Evolutionary conservation across 2,797 vertebrate species (phyloP).

Genomic region (Spea hammondii): DNA sequence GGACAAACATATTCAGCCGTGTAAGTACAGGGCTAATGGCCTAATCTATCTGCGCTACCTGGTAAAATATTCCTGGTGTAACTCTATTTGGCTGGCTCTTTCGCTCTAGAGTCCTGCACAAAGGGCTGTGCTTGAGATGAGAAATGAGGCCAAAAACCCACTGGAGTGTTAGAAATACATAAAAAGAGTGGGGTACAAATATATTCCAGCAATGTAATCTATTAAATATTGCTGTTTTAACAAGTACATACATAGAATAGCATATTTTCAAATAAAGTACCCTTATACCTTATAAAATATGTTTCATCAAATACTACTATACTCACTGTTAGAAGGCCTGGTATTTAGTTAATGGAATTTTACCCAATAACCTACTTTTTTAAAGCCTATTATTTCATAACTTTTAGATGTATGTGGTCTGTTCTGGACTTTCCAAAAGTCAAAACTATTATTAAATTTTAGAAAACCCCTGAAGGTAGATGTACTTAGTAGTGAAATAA

Average conservation of each 20-base stretch:
- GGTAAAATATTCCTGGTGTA: background rate
- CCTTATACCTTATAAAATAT: background rate
- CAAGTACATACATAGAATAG: background rate
- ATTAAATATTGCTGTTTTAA: background rate
- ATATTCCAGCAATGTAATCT: background rate
- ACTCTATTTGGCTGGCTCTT: background rate
- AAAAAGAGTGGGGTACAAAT: background rate
- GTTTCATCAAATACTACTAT: background rate
- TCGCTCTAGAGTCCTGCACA: background rate
- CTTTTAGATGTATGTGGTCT: background rate
- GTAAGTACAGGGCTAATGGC: slow-evolving; percentile 1
- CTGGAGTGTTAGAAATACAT: background rate
- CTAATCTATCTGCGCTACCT: background rate
- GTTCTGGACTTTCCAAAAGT: background rate
- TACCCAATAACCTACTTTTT: background rate
- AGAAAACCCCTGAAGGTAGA: background rate
- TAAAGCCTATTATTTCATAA: background rate
- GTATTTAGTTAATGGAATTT: background rate
- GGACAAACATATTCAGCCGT: background rate
- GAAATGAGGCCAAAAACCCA: slow-evolving; percentile 4
- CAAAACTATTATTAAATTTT: background rate
- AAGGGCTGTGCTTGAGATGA: background rate
- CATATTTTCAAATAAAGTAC: background rate
- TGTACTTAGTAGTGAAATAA: background rate
- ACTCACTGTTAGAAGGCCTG: background rate